These are phyloP conservation scores for Naja naja DNA, from an alignment of 2,113 vertebrate species.

Conservation along the genomic window DNA sequence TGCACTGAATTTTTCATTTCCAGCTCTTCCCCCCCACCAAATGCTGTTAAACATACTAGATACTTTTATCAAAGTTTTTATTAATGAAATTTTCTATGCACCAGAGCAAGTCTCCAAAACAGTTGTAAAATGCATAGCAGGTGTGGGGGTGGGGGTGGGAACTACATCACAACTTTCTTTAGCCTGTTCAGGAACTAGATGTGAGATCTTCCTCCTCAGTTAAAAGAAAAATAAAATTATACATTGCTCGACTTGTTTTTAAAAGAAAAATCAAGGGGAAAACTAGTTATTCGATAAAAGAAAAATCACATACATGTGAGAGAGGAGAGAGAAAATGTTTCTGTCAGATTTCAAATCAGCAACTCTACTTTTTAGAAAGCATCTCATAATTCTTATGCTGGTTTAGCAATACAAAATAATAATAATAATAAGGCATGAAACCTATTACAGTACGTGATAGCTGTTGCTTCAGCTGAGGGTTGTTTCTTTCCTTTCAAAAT, in stretches of 20 bases:
- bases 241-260: too few relatives aligned
- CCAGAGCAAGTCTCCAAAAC: conserved; percentile 24
- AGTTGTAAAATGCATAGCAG: conserved; percentile 41
- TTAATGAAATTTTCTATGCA: conserved; percentile 49
- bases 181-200: not conserved
- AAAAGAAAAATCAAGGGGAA: not conserved
- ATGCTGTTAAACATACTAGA: not conserved
- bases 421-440: not conserved
- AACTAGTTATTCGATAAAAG: not conserved
- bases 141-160: not conserved
- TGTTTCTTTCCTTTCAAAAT: not conserved
- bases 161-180: not conserved
- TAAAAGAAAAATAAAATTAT: not conserved
- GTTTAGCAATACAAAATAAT: not conserved
- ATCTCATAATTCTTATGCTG: not conserved
- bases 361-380: not conserved
- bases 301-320: not conserved
- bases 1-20: conserved; percentile 21
- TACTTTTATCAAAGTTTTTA: not conserved
- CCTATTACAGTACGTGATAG: not conserved
- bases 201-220: not conserved
- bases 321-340: not conserved
- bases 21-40: conserved; percentile 18
- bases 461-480: not conserved
- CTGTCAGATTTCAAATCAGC: not conserved